These are phyloP conservation scores for Nowickia ferox DNA, from an alignment of 2,888 invertebrate species.

Conservation along the genomic window DNA sequence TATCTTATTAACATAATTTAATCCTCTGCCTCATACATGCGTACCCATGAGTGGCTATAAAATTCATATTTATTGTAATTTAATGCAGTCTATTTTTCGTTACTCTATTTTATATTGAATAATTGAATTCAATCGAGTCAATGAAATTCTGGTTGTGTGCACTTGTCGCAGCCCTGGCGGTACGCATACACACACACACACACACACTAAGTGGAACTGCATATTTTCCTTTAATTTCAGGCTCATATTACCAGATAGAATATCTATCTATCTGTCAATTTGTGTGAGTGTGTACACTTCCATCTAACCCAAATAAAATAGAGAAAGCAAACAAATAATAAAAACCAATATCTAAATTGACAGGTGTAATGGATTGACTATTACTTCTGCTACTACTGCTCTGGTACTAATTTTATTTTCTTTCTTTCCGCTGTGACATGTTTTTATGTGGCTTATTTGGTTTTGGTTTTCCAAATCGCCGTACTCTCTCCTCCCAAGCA, in stretches of 20 bases:
- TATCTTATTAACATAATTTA: slow-evolving; percentile 56
- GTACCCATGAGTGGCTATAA: slow-evolving; percentile 41
- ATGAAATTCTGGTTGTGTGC: slow-evolving; percentile 29
- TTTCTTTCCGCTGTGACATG: slow-evolving; percentile 23
- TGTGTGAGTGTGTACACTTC: neutral
- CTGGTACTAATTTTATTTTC: slow-evolving; percentile 11
- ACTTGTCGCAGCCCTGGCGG: slow-evolving; percentile 1
- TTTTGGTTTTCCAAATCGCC: slow-evolving; percentile 29
- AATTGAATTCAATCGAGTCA: slow-evolving; percentile 41
- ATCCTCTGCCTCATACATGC: slow-evolving; percentile 37
- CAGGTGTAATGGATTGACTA: slow-evolving; percentile 71
- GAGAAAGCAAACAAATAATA: slow-evolving; percentile 50
- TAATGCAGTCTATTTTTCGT: slow-evolving; percentile 11
- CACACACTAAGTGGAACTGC: too few species aligned
- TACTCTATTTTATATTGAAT: slow-evolving; percentile 41
- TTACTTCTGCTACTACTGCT: slow-evolving; percentile 5
- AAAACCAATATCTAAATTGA: slow-evolving; percentile 68
- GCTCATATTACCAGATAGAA: slow-evolving; percentile 36
- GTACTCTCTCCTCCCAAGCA: neutral
- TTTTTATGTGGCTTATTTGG: slow-evolving; percentile 59
- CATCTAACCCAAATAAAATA: slow-evolving; percentile 52
- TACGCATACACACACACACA: neutral
- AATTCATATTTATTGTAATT: slow-evolving; percentile 59
- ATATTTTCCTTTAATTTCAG: slow-evolving; percentile 23
- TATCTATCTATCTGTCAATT: slow-evolving; percentile 15